Base-by-base conservation (phyloP, 2,113 vertebrate genomes). In the Rhinoptilus africanus region DNA sequence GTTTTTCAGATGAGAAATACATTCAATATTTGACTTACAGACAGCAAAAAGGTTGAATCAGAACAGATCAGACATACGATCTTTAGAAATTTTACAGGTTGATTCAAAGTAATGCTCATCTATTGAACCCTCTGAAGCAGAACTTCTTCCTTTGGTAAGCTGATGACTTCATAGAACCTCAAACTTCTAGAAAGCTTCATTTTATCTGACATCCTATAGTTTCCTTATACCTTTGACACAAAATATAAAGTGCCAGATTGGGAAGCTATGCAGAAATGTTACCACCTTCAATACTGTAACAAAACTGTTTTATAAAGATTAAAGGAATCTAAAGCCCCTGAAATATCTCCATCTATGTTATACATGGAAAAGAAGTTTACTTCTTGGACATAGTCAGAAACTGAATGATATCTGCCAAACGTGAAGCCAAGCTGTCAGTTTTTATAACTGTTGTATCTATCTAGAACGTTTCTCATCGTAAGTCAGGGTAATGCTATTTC, bases 11-110 rank as follows among this genome's bases (percentile, higher is more conserved):
- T 85, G 35, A 95, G 39, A 91, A 51, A 23, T 69, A 43, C 26
- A 56, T 81, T 88, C 89, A 79, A 78, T 94, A 88, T 93, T 86
- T 88, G 45, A 92, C 59, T 82, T 93, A 91, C 20, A 82, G 26
- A 54, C 7, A 75, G 8, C 7, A 85, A 86, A 90, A 79, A 76
- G 32, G 10, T 41, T 86, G n/a, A 89, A 69, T 91, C 39, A 66
- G 63, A 91, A 84, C 26, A 59, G 43, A 76, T 88, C 47, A 91
- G 66, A 41, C 68, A 85, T 3, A 74, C 4, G 22, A 17, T 57
- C 54, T 85, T 92, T 60, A 89, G 47, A 95, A 94, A 94, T 63
- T 48, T n/a, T 89, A 54, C 27, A 80, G 26, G 16, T 24, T 62
- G 39, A 68, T 82, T 92, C 66, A 89, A 96, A 94, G 91, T 68